These are phyloP conservation scores for Corythucha ciliata DNA, from an alignment of 2,888 invertebrate genomes.

Conservation along the genomic window DNA sequence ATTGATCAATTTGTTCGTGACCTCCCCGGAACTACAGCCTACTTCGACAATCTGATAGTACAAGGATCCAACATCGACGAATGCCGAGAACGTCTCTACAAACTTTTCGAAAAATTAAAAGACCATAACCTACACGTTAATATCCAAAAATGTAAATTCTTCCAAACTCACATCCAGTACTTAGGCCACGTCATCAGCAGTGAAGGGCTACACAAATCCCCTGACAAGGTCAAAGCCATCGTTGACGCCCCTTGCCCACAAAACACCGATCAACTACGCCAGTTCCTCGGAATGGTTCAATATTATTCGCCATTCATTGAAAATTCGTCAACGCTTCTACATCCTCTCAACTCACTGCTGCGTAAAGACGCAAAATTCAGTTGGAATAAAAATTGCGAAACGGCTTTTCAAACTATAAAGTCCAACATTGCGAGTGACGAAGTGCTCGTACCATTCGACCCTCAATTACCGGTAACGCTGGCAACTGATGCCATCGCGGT, in stretches of 20 bases:
- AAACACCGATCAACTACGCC: conserved; percentile 35
- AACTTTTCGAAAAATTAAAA: conserved; percentile 21
- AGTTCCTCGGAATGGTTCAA: conserved; percentile 38
- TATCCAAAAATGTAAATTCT: conserved; percentile 31
- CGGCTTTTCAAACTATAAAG: conserved; percentile 3
- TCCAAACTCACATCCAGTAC: conserved; percentile 27
- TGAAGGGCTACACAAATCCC: conserved; percentile 22
- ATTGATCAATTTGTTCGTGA: conserved; percentile 23
- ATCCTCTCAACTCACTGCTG: conserved; percentile 37
- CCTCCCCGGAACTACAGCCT: conserved; percentile 35
- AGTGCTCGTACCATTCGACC: conserved; percentile 14
- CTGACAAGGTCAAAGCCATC: conserved; percentile 27
- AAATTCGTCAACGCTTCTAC: conserved; percentile 35
- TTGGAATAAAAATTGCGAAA: conserved; percentile 21
- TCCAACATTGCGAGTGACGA: conserved; percentile 15
- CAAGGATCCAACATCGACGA: no score
- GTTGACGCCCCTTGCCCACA: conserved; percentile 31
- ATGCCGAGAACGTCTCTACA: conserved; percentile 11
- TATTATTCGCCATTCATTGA: conserved; percentile 39
- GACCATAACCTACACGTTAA: conserved; percentile 28
- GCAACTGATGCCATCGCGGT: conserved; percentile 22
- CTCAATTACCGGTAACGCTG: conserved; percentile 14
- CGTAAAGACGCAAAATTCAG: conserved; percentile 22
- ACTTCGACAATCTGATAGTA: conserved; percentile 38
- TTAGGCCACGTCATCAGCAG: conserved; percentile 29